phyloP scores from a whole-genome alignment of 2,888 invertebrate species.

The Nomada fucata region DNA sequence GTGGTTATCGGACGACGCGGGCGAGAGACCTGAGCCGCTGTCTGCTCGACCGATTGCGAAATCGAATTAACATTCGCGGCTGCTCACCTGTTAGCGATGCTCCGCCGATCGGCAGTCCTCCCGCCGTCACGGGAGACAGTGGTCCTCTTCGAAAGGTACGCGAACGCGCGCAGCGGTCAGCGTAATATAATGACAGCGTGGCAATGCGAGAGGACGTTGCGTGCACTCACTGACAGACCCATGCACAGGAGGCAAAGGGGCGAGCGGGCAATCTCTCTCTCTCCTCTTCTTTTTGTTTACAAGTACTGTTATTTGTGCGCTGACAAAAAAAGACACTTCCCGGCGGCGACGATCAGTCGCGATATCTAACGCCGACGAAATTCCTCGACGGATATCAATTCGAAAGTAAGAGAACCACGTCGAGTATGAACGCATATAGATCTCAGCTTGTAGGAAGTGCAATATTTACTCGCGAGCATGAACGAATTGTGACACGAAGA shows the following conservation, averaged over 20 bases:
- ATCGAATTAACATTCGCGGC: constrained; percentile 43
- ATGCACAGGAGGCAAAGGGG: constrained; percentile 81
- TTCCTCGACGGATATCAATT: too few species aligned
- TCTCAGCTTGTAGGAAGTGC: too few species aligned
- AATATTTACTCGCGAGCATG: too few species aligned
- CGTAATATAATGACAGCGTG: constrained; percentile 76
- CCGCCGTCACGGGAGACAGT: constrained; percentile 45
- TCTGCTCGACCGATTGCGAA: constrained; percentile 7
- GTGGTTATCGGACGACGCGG: not conserved
- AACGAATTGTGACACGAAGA: too few species aligned
- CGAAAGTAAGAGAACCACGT: too few species aligned
- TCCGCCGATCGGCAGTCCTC: constrained; percentile 52
- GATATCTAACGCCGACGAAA: too few species aligned
- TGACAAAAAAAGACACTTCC: not conserved
- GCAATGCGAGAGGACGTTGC: constrained; percentile 78
- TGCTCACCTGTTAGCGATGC: constrained; percentile 57
- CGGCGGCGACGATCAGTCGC: too few species aligned
- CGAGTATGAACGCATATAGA: too few species aligned
- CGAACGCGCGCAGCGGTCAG: constrained; percentile 64
- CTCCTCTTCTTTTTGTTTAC: constrained; percentile 26
- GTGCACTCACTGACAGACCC: constrained; percentile 81
- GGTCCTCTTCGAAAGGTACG: constrained; percentile 61
- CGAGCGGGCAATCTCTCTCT: constrained; percentile 50
- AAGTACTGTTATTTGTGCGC: not conserved
- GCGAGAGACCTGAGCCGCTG: not conserved